Conservation (phyloP, 2,113 vertebrate species). For the Nesogale talazaci region DNA sequence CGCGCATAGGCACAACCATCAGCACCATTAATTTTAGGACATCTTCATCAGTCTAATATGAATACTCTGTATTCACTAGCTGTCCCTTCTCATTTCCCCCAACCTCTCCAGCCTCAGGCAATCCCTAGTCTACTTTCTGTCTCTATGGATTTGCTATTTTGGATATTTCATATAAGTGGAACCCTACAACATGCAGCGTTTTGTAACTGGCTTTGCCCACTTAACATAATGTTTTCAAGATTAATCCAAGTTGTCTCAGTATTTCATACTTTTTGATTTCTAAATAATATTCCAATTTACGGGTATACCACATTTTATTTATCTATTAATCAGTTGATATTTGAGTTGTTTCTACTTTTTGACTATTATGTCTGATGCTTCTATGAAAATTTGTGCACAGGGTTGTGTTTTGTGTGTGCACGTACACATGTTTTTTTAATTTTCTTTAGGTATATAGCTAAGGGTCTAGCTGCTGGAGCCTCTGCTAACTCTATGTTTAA, state of each 20-base stretch:
- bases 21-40: not conserved
- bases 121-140: no score
- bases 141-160: no score
- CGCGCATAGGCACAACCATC: not conserved
- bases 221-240: not conserved
- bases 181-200: not conserved
- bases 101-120: not conserved
- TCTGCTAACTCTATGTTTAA: not conserved
- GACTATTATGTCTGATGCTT: not conserved
- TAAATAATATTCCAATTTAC: not conserved
- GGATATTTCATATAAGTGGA: not conserved
- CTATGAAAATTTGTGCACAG: not conserved
- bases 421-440: not conserved
- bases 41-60: not conserved
- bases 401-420: not conserved
- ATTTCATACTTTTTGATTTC: not conserved
- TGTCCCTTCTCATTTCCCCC: not conserved
- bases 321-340: not conserved
- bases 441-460: not conserved
- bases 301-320: not conserved
- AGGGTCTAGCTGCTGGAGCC: not conserved
- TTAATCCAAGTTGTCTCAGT: not conserved
- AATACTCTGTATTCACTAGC: not conserved
- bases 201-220: not conserved
- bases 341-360: not conserved